phyloP scores from a whole-genome alignment of 2,113 vertebrate species.

The Centropus unirufus region DNA sequence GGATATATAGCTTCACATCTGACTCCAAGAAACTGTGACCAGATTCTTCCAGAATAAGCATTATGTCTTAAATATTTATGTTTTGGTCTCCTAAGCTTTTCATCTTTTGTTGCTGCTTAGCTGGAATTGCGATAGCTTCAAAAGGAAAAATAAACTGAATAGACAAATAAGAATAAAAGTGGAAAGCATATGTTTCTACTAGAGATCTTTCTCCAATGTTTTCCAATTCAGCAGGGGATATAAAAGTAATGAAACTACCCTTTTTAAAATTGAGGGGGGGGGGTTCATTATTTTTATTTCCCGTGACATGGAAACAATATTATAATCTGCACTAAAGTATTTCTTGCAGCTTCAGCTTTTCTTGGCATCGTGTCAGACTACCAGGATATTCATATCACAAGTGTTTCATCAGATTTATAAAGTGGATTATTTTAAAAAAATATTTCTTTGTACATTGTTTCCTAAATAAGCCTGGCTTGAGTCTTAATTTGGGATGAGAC shows the following conservation, averaged over 20 bases:
- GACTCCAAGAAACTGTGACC: background rate
- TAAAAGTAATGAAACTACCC: background rate
- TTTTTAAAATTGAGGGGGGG: background rate
- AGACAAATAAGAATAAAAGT: background rate
- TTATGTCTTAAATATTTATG: slow-evolving; percentile 5
- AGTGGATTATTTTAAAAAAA: background rate
- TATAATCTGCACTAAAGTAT: background rate
- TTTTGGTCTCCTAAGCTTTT: background rate
- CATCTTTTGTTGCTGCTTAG: background rate
- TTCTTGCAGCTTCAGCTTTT: background rate
- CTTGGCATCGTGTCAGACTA: background rate
- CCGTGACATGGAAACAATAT: background rate
- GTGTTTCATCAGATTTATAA: background rate
- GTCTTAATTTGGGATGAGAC: background rate
- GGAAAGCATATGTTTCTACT: background rate
- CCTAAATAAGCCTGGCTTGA: background rate
- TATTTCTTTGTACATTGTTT: background rate
- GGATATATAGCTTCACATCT: background rate
- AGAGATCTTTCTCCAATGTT: background rate
- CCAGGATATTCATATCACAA: background rate
- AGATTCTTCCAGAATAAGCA: background rate
- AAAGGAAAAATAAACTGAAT: background rate
- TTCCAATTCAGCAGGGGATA: background rate
- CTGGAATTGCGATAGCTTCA: background rate
- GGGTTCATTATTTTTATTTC: background rate